A percentile compares a stretch with the other conserved stretches of the same genome.
phyloP scores from a whole-genome alignment of 2,888 invertebrate species.

The Pycnomerus fuliginosus region DNA sequence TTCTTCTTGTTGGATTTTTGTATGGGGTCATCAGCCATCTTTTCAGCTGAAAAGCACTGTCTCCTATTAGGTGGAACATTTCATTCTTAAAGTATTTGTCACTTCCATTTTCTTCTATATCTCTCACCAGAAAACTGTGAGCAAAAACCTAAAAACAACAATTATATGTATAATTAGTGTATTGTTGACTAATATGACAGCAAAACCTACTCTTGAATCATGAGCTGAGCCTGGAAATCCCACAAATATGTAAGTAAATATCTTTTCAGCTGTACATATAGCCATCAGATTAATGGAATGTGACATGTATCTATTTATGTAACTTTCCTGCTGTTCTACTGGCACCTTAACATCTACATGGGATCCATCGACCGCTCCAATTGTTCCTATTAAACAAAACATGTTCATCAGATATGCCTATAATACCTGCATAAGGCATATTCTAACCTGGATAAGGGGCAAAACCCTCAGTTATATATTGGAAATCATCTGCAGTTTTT shows the following conservation, averaged over 20 bases:
- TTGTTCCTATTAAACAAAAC: conserved; percentile 15
- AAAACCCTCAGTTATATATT: conserved; percentile 9
- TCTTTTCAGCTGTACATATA: conserved; percentile 4
- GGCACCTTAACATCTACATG: conserved; percentile 23
- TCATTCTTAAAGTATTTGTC: conserved; percentile 2
- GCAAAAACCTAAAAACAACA: conserved; percentile 3
- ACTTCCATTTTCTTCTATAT: background rate
- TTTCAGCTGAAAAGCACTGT: conserved; percentile 21
- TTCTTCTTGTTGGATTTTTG: conserved; percentile 7
- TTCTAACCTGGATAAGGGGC: conserved; percentile 7
- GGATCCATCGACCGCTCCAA: conserved; percentile 25
- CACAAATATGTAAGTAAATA: conserved; percentile 13
- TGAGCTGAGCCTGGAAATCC: conserved; percentile 14
- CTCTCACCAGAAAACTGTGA: background rate
- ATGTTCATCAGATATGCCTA: conserved; percentile 1
- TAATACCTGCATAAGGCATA: background rate
- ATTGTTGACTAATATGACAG: background rate
- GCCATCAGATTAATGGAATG: conserved; percentile 20
- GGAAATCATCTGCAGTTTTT: conserved; percentile 9
- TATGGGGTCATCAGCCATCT: conserved; percentile 23
- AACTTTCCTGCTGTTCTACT: conserved; percentile 26
- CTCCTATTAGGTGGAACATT: conserved; percentile 17
- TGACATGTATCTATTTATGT: conserved; percentile 13
- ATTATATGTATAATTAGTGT: background rate
- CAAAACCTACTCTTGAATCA: conserved; percentile 15